These are phyloP conservation scores for Sardina pilchardus DNA, from an alignment of 2,113 vertebrate species.

Conservation along the genomic window DNA sequence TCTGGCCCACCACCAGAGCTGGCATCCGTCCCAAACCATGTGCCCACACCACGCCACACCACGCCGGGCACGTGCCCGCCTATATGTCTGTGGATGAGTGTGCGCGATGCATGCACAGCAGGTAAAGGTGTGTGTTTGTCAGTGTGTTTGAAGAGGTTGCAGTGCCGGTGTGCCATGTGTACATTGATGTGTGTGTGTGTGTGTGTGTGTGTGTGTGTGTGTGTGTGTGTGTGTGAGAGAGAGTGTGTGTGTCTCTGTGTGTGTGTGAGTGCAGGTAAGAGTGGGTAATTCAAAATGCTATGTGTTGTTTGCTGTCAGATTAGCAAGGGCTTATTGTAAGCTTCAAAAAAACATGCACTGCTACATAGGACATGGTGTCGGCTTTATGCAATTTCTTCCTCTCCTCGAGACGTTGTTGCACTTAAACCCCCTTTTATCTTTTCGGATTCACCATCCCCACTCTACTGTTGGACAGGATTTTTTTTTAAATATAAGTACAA, in stretches of 20 bases:
- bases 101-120: not conserved
- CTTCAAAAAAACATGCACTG: not conserved
- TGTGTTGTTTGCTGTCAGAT: not conserved
- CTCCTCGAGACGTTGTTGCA: not conserved
- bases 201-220: constrained; percentile 36
- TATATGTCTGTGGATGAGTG: not conserved
- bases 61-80: not conserved
- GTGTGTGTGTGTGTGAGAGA: constrained; percentile 31
- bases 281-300: not conserved
- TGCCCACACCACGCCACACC: constrained; percentile 13
- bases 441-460: not conserved
- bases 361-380: not conserved
- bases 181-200: not conserved
- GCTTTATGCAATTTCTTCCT: not conserved
- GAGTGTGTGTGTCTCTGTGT: constrained; percentile 23
- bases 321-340: constrained; percentile 8
- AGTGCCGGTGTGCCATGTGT: not conserved
- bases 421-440: constrained; percentile 8
- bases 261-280: constrained; percentile 16
- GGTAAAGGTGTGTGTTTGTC: constrained; percentile 23
- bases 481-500: not conserved
- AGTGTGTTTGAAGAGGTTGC: not conserved
- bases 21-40: constrained; percentile 60
- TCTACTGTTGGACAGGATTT: not conserved
- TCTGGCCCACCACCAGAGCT: constrained; percentile 59